Percentiles rank a stretch among this genome's conserved stretches.
phyloP scores from a whole-genome alignment of 2,113 vertebrate species.

The Lophochroa leadbeateri region DNA sequence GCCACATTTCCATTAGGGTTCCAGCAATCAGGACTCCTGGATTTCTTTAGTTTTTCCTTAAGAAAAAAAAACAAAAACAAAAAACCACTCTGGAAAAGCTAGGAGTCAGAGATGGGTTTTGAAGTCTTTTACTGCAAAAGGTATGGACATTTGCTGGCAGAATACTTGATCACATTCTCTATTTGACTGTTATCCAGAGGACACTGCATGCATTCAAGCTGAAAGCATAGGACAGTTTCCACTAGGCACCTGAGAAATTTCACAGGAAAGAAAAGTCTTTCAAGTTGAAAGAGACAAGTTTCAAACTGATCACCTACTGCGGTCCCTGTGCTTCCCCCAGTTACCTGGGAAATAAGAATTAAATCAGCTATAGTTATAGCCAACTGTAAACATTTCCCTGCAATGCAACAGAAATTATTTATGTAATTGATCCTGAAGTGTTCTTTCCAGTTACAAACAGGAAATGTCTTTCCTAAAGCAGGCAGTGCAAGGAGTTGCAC shows the following conservation, averaged over 20 bases:
- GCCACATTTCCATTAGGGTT: neutral
- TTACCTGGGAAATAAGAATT: neutral
- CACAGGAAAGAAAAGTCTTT: neutral
- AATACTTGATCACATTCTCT: conserved; percentile 53
- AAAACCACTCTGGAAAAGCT: neutral
- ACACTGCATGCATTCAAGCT: conserved; percentile 52
- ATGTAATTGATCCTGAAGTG: neutral
- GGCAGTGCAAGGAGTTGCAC: neutral
- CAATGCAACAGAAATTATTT: neutral
- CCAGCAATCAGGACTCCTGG: neutral
- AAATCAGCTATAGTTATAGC: conserved; percentile 35
- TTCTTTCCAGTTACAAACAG: conserved; percentile 10
- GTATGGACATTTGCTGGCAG: conserved; percentile 46
- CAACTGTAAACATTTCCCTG: conserved; percentile 37
- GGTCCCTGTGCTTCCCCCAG: conserved; percentile 18
- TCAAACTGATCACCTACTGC: neutral
- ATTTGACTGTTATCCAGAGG: conserved; percentile 55
- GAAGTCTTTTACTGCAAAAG: conserved; percentile 66
- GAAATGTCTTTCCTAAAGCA: neutral
- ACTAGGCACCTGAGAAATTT: conserved; percentile 58
- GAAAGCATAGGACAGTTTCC: conserved; percentile 54
- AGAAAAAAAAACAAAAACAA: neutral
- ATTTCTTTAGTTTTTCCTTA: neutral
- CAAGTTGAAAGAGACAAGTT: conserved; percentile 20
- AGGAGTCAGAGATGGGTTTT: conserved; percentile 8